Evolutionary conservation across 1,140 invertebrate species (phyloP).

Genomic region (Panulirus ornatus): DNA sequence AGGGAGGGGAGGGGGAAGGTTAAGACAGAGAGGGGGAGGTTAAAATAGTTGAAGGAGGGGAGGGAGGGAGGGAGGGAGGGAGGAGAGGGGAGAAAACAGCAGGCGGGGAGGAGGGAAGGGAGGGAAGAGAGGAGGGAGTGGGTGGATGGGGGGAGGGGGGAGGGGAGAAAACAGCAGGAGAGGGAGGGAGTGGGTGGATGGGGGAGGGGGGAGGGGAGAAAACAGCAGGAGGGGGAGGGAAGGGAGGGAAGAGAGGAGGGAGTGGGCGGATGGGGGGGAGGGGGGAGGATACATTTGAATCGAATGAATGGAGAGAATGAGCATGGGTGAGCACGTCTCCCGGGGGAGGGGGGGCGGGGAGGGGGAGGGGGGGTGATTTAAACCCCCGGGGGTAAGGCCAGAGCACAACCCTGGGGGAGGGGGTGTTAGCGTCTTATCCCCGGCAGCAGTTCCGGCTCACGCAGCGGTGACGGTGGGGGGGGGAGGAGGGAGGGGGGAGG

Average conservation of each 20-base stretch:
- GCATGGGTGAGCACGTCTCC: not conserved
- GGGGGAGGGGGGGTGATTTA: not conserved
- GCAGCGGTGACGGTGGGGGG: not conserved
- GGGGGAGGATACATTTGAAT: not conserved
- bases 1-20: not conserved
- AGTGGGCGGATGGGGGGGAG: not conserved
- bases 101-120: not conserved
- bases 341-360: not conserved
- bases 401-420: not conserved
- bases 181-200: not conserved
- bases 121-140: not conserved
- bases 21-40: not conserved
- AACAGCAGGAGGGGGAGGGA: not conserved
- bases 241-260: not conserved
- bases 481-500: not conserved
- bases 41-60: not conserved
- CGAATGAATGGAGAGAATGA: not conserved
- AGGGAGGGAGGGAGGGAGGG: not conserved
- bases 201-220: not conserved
- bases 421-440: too few species aligned
- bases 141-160: not conserved
- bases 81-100: constrained; percentile 5
- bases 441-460: not conserved
- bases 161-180: not conserved
- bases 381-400: not conserved